A percentile compares a stretch with the other conserved stretches of the same genome.
These are phyloP conservation scores for Noctua janthina DNA, from an alignment of 2,888 invertebrate species.

Conservation along the genomic window DNA sequence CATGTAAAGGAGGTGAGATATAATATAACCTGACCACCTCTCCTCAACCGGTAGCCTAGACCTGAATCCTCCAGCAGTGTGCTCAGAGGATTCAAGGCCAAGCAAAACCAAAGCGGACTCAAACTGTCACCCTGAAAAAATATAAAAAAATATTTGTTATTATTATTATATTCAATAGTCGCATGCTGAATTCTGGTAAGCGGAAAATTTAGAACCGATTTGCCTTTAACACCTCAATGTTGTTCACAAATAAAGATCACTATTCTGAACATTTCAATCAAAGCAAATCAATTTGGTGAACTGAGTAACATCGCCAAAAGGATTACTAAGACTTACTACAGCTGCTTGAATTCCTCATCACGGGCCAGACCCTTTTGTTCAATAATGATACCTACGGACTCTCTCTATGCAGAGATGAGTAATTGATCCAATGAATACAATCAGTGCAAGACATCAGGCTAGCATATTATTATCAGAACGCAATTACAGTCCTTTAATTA, in stretches of 20 bases:
- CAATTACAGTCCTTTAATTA: neutral
- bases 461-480: neutral
- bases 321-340: slow-evolving; percentile 3
- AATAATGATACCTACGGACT: neutral
- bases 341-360: neutral
- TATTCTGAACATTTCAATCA: neutral
- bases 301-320: neutral
- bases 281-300: neutral
- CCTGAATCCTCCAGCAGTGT: too few species aligned
- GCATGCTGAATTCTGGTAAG: neutral
- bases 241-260: too few species aligned
- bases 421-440: slow-evolving; percentile 15
- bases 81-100: too few species aligned
- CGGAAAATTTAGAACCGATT: neutral
- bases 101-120: too few species aligned
- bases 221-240: too few species aligned
- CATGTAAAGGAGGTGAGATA: too few species aligned
- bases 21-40: too few species aligned
- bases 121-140: too few species aligned
- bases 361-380: neutral
- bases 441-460: neutral
- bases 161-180: too few species aligned
- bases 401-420: neutral
- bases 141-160: too few species aligned
- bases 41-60: too few species aligned